These are phyloP conservation scores for Xylocampa areola DNA, from an alignment of 2,888 invertebrate genomes.

Conservation along the genomic window DNA sequence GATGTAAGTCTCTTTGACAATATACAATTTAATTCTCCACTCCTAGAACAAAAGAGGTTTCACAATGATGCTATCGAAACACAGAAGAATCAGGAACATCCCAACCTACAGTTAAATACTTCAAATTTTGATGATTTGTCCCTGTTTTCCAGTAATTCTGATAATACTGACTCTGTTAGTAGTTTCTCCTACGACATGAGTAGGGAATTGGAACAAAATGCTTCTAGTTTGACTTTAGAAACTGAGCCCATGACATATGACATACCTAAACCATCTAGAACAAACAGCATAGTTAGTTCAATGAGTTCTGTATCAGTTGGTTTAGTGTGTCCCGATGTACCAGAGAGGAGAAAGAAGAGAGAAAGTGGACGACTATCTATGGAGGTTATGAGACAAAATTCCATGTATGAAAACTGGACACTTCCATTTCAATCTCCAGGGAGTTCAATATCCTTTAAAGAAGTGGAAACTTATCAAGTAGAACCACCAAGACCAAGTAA, in stretches of 20 bases:
- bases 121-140: conserved; percentile 79
- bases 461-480: conserved; percentile 3
- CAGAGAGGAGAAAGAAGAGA: conserved; percentile 74
- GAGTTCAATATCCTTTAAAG: conserved; percentile 33
- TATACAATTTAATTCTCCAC: conserved; percentile 91
- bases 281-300: conserved; percentile 76
- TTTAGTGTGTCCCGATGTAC: conserved; percentile 76
- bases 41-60: conserved; percentile 81
- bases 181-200: conserved; percentile 77
- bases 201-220: conserved; percentile 70
- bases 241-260: conserved; percentile 78
- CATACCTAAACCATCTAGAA: conserved; percentile 76
- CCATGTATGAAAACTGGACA: conserved; percentile 83
- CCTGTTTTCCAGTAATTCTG: conserved; percentile 80
- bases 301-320: conserved; percentile 50
- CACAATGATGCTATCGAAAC: conserved; percentile 62
- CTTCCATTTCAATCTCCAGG: conserved; percentile 65
- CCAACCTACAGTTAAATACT: conserved; percentile 72
- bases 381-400: conserved; percentile 78
- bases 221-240: conserved; percentile 58
- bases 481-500: conserved; percentile 74
- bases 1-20: conserved; percentile 91
- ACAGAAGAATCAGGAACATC: conserved; percentile 61
- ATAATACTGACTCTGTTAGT: conserved; percentile 77
- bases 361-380: conserved; percentile 54